Evolutionary conservation across 2,797 vertebrate species (phyloP).

Genomic region (Oryzias dopingdopingensis): DNA sequence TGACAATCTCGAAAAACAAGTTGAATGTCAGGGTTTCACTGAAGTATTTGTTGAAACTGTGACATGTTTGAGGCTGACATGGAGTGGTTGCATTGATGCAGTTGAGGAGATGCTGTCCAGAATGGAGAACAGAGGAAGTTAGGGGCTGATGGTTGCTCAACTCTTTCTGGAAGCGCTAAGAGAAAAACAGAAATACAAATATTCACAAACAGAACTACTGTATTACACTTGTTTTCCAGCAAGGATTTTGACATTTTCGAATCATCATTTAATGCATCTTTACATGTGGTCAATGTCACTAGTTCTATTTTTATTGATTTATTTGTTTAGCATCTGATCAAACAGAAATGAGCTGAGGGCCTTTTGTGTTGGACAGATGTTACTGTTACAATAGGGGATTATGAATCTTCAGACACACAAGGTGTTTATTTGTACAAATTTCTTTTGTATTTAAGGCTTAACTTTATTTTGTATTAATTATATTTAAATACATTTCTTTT

Average conservation of each 20-base stretch:
- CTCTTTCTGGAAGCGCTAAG: constrained; percentile 86
- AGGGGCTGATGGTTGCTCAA: constrained; percentile 81
- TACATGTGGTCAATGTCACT: too few species aligned
- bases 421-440: too few species aligned
- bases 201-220: not conserved
- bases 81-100: constrained; percentile 83
- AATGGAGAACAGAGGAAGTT: constrained; percentile 80
- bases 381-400: too few species aligned
- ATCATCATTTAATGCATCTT: not conserved
- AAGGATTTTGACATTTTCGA: not conserved
- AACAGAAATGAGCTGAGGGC: too few species aligned
- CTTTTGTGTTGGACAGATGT: too few species aligned
- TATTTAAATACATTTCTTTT: too few species aligned
- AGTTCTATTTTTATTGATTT: not conserved
- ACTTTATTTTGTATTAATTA: constrained; percentile 1
- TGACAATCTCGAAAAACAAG: not conserved
- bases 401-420: too few species aligned
- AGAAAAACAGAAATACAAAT: not conserved
- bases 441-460: not conserved
- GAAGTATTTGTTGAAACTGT: rapidly evolving
- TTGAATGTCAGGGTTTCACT: not conserved
- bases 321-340: too few species aligned
- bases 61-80: constrained; percentile 68
- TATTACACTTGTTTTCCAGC: not conserved
- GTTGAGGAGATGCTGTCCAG: constrained; percentile 83